Conservation (phyloP, 2,113 vertebrate genomes). For the Lepus timidus region DNA sequence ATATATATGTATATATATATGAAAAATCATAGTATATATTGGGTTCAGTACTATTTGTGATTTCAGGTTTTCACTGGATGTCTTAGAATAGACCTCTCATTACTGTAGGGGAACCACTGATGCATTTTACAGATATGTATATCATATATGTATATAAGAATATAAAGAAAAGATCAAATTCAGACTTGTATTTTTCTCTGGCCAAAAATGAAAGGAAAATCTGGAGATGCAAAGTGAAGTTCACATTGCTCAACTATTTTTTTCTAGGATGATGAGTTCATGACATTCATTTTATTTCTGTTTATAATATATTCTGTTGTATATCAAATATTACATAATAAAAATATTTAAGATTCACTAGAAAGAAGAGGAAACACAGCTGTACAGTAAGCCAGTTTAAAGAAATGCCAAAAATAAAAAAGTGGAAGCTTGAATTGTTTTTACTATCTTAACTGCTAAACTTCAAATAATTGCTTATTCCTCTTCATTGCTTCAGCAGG, state of each 20-base stretch:
- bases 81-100: background rate
- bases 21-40: background rate
- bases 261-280: background rate
- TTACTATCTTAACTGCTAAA: background rate
- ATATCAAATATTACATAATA: background rate
- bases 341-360: background rate
- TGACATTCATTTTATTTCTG: background rate
- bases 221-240: background rate
- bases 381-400: background rate
- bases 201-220: background rate
- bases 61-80: background rate
- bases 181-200: background rate
- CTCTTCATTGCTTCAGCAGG: background rate
- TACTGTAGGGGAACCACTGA: background rate
- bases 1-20: background rate
- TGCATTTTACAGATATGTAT: background rate
- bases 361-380: background rate
- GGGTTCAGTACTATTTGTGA: background rate
- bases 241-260: background rate
- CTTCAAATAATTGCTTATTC: background rate
- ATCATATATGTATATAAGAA: background rate
- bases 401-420: background rate
- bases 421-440: background rate
- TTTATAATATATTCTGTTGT: background rate
- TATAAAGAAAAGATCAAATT: background rate